Evolutionary conservation across 2,797 vertebrate species (phyloP), one percentile per base, ranked within the genome.

Genomic region (Sebastes wilsoni): DNA sequence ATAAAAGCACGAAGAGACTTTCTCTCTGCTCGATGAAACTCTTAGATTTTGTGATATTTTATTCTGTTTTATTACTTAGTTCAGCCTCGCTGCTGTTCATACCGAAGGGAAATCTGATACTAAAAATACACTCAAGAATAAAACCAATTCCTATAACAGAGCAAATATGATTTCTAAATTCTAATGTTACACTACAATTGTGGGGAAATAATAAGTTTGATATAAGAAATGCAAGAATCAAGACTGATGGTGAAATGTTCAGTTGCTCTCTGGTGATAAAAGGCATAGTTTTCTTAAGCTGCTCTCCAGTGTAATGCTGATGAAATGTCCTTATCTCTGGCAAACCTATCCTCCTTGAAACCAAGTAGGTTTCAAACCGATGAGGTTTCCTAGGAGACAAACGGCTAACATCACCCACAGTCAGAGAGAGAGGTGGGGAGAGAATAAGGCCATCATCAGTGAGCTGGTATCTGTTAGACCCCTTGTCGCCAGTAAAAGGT

Each of bases 351-450:
- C 75, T 69, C 73, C 69, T 70, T 71, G 11, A 77, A 82, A 66
- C 75, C 66, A 64, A 80, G 61, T 14, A n/a, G 66, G 56, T 61
- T 82, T 59, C 34, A 56, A 77, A 69, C 71, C 34, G 18, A 16
- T 1, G 32, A 80, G 73, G 86, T 88, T 90, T 80, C 85, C 84
- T 65, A 55, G 85, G 77, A 89, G 82, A 86, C 77, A 20, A 80
- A 72, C 16, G 3, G 28, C 34, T 16, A 23, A 61, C 52, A 4
- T 77, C 72, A 54, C n/a, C 18, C 30, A 2, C 28, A 1, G 30
- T 32, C n/a, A 55, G n/a, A 38, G 18, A 9, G 14, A 8, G 62
- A 8, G 16, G 18, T 36, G 3, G 10, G 2, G 1, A 6, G 2
- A 14, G 38, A 42, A 42, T 46, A 46, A 46, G 42, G 42, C 42